Evolutionary conservation across 2,888 invertebrate species (phyloP).

Genomic region (Leucophora obtusa): DNA sequence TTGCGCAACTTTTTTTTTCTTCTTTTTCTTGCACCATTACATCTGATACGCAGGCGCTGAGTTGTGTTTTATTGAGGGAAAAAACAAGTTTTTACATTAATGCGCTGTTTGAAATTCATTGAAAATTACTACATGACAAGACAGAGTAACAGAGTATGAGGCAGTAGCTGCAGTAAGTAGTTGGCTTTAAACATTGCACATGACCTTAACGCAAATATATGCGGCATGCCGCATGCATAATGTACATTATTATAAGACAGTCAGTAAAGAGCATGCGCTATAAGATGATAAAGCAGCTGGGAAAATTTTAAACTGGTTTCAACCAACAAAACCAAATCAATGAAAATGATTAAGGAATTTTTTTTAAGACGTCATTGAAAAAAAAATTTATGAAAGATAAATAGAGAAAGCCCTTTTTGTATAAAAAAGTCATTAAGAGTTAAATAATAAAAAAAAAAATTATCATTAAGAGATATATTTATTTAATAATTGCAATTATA

Average conservation of each 20-base stretch:
- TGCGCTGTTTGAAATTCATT: slow-evolving; percentile 36
- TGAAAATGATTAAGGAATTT: slow-evolving; percentile 53
- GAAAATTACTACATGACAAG: slow-evolving; percentile 11
- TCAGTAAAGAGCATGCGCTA: slow-evolving; percentile 36
- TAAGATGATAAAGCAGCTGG: slow-evolving; percentile 67
- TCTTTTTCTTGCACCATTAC: slow-evolving; percentile 14
- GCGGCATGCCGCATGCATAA: slow-evolving; percentile 53
- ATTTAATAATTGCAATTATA: background rate
- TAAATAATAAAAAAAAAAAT: slow-evolving; percentile 19
- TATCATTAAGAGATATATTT: slow-evolving; percentile 11
- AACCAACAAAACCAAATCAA: slow-evolving; percentile 36
- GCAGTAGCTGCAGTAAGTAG: slow-evolving; percentile 29
- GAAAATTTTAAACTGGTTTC: slow-evolving; percentile 73
- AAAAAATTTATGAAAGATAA: slow-evolving; percentile 9
- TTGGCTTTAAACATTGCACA: slow-evolving; percentile 55
- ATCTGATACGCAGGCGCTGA: slow-evolving; percentile 11
- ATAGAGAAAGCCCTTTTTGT: slow-evolving; percentile 51
- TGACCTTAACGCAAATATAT: slow-evolving; percentile 57
- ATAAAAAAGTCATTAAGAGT: slow-evolving; percentile 8
- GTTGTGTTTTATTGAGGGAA: slow-evolving; percentile 13
- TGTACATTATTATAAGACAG: slow-evolving; percentile 49
- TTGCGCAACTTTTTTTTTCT: slow-evolving; percentile 58
- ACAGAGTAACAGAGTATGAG: slow-evolving; percentile 17
- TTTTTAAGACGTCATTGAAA: slow-evolving; percentile 25
- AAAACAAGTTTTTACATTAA: slow-evolving; percentile 50